Base-by-base conservation (phyloP, 2,888 invertebrate genomes). In the Xanthia togata region DNA sequence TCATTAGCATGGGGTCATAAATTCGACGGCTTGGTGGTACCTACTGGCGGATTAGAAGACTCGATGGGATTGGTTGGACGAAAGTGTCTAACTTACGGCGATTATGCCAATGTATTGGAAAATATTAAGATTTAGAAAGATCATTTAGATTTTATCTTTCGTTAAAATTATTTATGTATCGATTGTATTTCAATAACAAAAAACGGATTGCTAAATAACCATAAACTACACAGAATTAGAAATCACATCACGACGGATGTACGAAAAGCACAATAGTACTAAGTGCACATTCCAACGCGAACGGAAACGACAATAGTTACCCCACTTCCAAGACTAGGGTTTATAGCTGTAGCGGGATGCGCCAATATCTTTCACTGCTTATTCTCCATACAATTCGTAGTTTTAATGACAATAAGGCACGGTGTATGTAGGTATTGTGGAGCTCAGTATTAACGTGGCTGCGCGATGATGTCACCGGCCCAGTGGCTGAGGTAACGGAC, bases 1-100 rank as follows among this genome's bases (percentile, higher is more conserved):
- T 94, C 91, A 94, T 95, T 94, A 94, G 92, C 92, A 93, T 94
- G 90, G 83, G 85, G 82, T 86, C 92, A 93, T 95, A 95, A 94
- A 88, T 90, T 89, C 78, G 82, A 81, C 87, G 87, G 86, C 81
- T 84, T 86, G 84, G 88, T 87, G 80, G 75, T 79, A 85, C 84
- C 81, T 81, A n/a, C n/a, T 79, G 50, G 69, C 81, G 71, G 77
- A 80, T 87, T 81, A 84, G 78, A 78, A 74, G 75, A 81, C 67
- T 65, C 76, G 60, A 70, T 65, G 55, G 59, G 55, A 78, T 73
- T 78, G 73, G 57, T 64, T 59, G 69, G 38, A 44, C n/a, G 71
- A 53, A 74, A 50, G 69, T 65, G 77, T 82, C 47, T 41, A 72
- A 74, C 60, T 47, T 62, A 60, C 68, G 69, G 60, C 55, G 67